These are phyloP conservation scores for Saxidomus purpurata DNA, from an alignment of 1,140 invertebrate genomes.

Conservation along the genomic window DNA sequence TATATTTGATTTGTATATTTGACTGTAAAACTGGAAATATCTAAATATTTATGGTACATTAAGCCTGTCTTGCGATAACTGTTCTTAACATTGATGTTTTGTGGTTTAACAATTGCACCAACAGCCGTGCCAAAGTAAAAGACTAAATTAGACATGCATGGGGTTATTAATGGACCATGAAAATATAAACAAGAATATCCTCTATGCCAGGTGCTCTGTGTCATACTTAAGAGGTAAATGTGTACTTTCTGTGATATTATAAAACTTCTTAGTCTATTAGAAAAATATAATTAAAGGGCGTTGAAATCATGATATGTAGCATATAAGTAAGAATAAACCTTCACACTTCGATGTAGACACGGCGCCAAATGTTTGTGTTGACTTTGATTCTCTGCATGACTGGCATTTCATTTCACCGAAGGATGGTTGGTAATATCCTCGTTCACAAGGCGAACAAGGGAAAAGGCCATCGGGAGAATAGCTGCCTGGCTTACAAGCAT, in stretches of 20 bases:
- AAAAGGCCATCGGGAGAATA: slow-evolving; percentile 1
- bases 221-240: too few species aligned
- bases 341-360: neutral
- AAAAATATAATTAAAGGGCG: neutral
- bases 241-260: neutral
- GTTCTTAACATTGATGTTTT: too few species aligned
- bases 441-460: slow-evolving; percentile 10
- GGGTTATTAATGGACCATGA: too few species aligned
- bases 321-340: neutral
- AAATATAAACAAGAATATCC: too few species aligned
- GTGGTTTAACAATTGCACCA: too few species aligned
- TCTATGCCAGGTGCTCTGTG: too few species aligned
- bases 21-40: too few species aligned
- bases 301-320: neutral
- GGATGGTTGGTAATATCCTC: slow-evolving; percentile 14
- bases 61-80: too few species aligned
- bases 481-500: slow-evolving; percentile 4
- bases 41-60: too few species aligned
- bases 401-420: slow-evolving; percentile 1
- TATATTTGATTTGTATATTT: too few species aligned
- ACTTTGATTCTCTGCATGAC: neutral
- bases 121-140: too few species aligned
- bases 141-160: too few species aligned
- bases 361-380: slow-evolving; percentile 21
- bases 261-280: neutral